Base-by-base conservation (phyloP, 2,113 vertebrate species). In the Ranitomeya imitator region DNA sequence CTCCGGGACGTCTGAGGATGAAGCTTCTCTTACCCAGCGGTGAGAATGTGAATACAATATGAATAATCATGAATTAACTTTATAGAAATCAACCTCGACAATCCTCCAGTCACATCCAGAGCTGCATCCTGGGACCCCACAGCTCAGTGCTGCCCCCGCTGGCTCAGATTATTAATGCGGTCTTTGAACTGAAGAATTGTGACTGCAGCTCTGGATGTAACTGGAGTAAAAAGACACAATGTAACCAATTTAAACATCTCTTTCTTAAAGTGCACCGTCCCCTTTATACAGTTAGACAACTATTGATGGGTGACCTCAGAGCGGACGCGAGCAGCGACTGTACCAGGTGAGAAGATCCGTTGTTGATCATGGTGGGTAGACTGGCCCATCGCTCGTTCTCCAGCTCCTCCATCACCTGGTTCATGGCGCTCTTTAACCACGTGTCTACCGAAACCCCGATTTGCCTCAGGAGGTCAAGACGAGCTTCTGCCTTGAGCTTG, bases 361-460 rank as follows among this genome's bases (percentile, higher is more conserved):
- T 98, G 92, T 96, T 97, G 91, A 97, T 96, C 90, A 96, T 96
- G 0, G 92, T 93, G 7, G 97, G 95, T 83, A 97, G 95, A 26
- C 54, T 90, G 52, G 98, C 97, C 97, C 98, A 99, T 65, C 97
- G 96, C 90, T 99, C 98, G n/a, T 96, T 99, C 90, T 99, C 98
- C 94, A 99, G 94, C 83, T 99, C 98, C 77, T 99, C 98, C 97
- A 97, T 98, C 91, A 99, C 98, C 93, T 99, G 98, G 92, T 98
- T 99, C 98, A 99, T 99, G 60, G 98, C 97, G 0, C 98, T 99
- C 90, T 99, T 99, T 1, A 99, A 93, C 98, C 98, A 99, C 0
- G 97, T 97, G 81, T 99, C 98, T 93, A 99, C 98, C 0, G 97
- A 97, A 79, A 99, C 97, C 0, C 98, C 98, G 0, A 98, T 97